Evolutionary conservation across 2,888 invertebrate species (phyloP).

Genomic region (Tetranychus piercei): DNA sequence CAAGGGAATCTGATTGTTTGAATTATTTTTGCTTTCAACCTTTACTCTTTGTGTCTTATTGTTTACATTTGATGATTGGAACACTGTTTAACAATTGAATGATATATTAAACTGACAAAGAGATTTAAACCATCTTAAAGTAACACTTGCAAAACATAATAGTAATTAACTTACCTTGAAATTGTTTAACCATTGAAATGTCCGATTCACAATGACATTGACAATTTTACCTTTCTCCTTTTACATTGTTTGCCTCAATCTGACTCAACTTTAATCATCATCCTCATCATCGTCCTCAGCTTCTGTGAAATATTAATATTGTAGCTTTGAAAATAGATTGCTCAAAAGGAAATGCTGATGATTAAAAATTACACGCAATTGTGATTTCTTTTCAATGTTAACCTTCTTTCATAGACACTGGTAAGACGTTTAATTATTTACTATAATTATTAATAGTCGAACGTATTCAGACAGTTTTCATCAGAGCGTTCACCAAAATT

Average conservation of each 20-base stretch:
- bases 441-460: no score
- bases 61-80: neutral
- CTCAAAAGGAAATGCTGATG: neutral
- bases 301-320: neutral
- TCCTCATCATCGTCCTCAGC: neutral
- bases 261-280: no score
- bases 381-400: neutral
- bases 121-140: neutral
- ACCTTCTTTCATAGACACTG: neutral
- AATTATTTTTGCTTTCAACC: neutral
- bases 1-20: neutral
- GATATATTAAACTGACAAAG: no score
- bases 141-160: neutral
- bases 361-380: neutral
- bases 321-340: neutral
- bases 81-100: neutral
- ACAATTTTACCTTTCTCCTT: no score
- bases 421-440: neutral
- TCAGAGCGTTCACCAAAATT: no score
- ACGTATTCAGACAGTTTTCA: no score
- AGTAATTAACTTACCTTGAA: neutral
- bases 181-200: neutral
- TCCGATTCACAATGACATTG: neutral
- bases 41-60: neutral
- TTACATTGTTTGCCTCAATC: no score